Percentiles rank a stretch among this genome's conserved stretches.
Conservation (phyloP, 2,888 invertebrate species). For the Catocala sponsa region DNA sequence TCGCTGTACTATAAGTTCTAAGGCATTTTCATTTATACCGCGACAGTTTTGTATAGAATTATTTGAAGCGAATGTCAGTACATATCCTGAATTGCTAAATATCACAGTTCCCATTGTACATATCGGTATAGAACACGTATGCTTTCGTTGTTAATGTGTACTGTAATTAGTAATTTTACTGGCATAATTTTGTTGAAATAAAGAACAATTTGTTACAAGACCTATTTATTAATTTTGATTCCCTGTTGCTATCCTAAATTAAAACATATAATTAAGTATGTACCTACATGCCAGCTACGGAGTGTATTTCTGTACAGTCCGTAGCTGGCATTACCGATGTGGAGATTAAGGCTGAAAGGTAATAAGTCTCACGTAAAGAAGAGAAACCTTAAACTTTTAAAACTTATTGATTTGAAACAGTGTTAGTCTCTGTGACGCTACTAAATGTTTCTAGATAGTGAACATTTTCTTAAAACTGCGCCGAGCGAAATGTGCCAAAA, state of each 20-base stretch:
- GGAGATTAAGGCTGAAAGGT: too few relatives aligned
- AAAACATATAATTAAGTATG: too few relatives aligned
- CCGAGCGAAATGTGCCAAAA: too few relatives aligned
- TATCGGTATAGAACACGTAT: conserved; percentile 62
- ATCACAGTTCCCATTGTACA: conserved; percentile 64
- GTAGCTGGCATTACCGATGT: too few relatives aligned
- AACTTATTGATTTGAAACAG: too few relatives aligned
- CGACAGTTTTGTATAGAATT: conserved; percentile 27
- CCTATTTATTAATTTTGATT: conserved; percentile 20
- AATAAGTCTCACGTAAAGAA: too few relatives aligned
- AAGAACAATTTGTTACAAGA: conserved; percentile 67
- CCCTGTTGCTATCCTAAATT: background rate
- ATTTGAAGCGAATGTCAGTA: conserved; percentile 30
- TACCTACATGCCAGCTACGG: too few relatives aligned
- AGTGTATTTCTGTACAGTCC: too few relatives aligned
- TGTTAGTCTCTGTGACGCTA: too few relatives aligned
- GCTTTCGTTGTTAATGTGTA: conserved; percentile 76
- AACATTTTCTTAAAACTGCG: too few relatives aligned
- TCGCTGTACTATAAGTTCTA: conserved; percentile 24
- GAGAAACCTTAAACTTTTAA: too few relatives aligned
- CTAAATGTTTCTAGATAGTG: too few relatives aligned
- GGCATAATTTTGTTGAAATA: conserved; percentile 74
- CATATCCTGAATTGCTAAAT: conserved; percentile 55
- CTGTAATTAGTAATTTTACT: conserved; percentile 68
- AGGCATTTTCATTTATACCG: conserved; percentile 16